Percentiles rank a stretch among this genome's conserved stretches.
These are phyloP conservation scores for Oscheius myriophilus DNA, from an alignment of 2,888 invertebrate genomes.

Conservation along the genomic window DNA sequence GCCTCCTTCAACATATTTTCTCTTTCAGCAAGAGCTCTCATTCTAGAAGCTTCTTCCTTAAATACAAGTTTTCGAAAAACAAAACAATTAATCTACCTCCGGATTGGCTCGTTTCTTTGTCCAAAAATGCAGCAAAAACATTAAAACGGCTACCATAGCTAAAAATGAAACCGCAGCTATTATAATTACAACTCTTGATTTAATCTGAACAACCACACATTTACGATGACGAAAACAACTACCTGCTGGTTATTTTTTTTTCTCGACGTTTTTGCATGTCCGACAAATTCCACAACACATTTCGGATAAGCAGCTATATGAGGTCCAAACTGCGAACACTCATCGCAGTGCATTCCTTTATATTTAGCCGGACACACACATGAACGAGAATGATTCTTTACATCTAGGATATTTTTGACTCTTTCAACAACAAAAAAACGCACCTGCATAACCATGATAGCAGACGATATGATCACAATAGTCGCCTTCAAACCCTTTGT, in stretches of 20 bases:
- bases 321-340: slow-evolving; percentile 45
- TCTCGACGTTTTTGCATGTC: slow-evolving; percentile 8
- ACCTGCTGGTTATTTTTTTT: slow-evolving; percentile 25
- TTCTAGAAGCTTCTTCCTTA: slow-evolving; percentile 23
- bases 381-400: slow-evolving; percentile 47
- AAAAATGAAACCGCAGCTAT: slow-evolving; percentile 7
- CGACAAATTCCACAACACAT: slow-evolving; percentile 26
- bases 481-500: slow-evolving; percentile 63
- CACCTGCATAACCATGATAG: slow-evolving; percentile 60
- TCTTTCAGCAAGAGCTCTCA: slow-evolving; percentile 16
- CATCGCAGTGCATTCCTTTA: slow-evolving; percentile 60
- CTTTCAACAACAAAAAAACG: slow-evolving; percentile 5
- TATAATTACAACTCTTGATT: slow-evolving; percentile 24
- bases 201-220: slow-evolving; percentile 7
- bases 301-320: slow-evolving; percentile 40
- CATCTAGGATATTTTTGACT: slow-evolving; percentile 41
- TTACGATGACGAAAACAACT: no score
- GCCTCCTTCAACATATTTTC: slow-evolving; percentile 19
- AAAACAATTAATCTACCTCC: neutral
- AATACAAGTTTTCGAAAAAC: neutral
- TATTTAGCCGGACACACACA: slow-evolving; percentile 63
- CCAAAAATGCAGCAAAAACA: slow-evolving; percentile 14
- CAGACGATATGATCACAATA: slow-evolving; percentile 65
- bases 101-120: slow-evolving; percentile 20
- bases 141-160: neutral